These are phyloP conservation scores for Hycleus cichorii DNA, from an alignment of 1,140 invertebrate genomes.

Conservation along the genomic window DNA sequence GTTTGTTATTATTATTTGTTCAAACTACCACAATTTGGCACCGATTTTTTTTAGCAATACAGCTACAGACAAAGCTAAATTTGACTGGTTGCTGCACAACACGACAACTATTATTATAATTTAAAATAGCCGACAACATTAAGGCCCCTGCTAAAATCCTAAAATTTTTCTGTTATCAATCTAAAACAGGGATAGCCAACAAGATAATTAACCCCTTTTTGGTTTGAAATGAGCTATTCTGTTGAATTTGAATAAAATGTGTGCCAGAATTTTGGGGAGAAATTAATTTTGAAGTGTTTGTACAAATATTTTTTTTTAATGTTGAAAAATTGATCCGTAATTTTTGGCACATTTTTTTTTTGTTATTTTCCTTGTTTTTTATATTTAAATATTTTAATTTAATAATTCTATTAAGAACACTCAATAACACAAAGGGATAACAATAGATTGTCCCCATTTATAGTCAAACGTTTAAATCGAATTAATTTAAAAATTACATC, in stretches of 20 bases:
- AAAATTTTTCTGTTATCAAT: slow-evolving; percentile 4
- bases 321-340: slow-evolving; percentile 18
- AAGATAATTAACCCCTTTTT: slow-evolving; percentile 11
- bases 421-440: slow-evolving; percentile 31
- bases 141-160: slow-evolving; percentile 34
- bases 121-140: slow-evolving; percentile 30
- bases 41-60: slow-evolving; percentile 18
- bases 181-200: slow-evolving; percentile 15
- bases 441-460: slow-evolving; percentile 37
- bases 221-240: background rate
- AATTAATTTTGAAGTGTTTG: background rate
- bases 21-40: slow-evolving; percentile 24
- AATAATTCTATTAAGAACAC: slow-evolving; percentile 19
- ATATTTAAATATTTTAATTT: background rate
- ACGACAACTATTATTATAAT: slow-evolving; percentile 31
- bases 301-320: background rate
- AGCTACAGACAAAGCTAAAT: slow-evolving; percentile 31
- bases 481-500: slow-evolving; percentile 14
- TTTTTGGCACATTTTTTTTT: slow-evolving; percentile 22
- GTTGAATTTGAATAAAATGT: background rate
- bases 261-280: background rate
- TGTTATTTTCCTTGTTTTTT: background rate
- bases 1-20: background rate
- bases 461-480: slow-evolving; percentile 33
- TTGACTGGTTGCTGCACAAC: slow-evolving; percentile 26